phyloP scores from a whole-genome alignment of 2,797 vertebrate species.

The Melopsittacus undulatus region DNA sequence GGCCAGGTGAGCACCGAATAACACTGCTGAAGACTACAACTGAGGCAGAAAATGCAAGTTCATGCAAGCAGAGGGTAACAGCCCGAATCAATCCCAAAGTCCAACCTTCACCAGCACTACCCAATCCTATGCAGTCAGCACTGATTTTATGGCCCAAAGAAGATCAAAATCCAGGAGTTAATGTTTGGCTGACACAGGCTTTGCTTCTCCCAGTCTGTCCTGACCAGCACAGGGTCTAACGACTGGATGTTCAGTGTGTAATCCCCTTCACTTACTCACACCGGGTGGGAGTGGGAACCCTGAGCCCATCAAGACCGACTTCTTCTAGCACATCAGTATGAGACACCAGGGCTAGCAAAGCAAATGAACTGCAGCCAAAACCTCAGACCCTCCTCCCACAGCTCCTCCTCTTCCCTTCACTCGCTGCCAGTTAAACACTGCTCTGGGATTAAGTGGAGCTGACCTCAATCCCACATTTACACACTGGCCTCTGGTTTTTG shows the following conservation, averaged over 20 bases:
- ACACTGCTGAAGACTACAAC: background rate
- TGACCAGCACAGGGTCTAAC: background rate
- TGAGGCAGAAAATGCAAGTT: background rate
- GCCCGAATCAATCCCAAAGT: background rate
- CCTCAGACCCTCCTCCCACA: background rate
- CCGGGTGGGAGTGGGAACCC: background rate
- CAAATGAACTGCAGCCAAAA: background rate
- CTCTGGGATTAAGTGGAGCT: background rate
- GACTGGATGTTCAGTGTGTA: background rate
- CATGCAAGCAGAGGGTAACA: background rate
- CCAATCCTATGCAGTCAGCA: background rate
- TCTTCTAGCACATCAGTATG: background rate
- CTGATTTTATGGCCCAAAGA: background rate
- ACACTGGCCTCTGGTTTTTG: background rate
- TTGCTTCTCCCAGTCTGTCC: background rate
- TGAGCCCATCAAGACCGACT: background rate
- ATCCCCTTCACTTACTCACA: background rate
- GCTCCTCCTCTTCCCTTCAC: background rate
- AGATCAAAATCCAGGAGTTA: constrained; percentile 2
- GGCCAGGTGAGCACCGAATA: background rate
- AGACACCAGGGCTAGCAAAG: background rate
- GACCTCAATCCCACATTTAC: background rate
- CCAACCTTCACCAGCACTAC: background rate
- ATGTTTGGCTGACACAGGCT: background rate
- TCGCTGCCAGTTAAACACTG: background rate